Conservation (phyloP, 2,888 invertebrate genomes). For the Chironomus tentans region DNA sequence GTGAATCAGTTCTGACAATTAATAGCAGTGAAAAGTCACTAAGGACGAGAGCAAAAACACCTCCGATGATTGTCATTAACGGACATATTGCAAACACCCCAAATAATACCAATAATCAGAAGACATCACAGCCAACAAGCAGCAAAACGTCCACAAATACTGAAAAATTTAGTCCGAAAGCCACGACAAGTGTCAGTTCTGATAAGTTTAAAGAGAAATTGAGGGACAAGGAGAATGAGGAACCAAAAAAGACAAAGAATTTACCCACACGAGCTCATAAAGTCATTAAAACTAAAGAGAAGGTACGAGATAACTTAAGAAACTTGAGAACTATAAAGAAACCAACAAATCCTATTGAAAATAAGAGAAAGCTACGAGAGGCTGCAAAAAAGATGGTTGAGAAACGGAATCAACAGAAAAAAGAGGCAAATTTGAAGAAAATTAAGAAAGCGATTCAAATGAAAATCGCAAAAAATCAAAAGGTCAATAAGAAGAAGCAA, state of each 20-base stretch:
- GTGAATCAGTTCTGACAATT: constrained; percentile 3
- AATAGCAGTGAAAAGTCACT: background rate
- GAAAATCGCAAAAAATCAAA: background rate
- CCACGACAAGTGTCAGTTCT: no score
- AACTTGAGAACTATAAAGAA: background rate
- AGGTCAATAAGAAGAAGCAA: background rate
- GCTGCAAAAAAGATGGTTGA: background rate
- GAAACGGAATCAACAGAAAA: background rate
- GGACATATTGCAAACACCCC: background rate
- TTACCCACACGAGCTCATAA: background rate
- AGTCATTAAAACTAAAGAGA: background rate
- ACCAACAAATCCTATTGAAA: background rate
- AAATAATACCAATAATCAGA: background rate
- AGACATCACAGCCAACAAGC: background rate
- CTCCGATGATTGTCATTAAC: constrained; percentile 15
- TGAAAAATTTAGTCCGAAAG: no score
- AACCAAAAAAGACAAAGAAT: no score
- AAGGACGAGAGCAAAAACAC: background rate
- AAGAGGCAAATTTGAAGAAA: background rate
- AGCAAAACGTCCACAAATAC: background rate
- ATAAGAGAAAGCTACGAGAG: background rate
- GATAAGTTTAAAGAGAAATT: no score
- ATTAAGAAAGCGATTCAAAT: background rate
- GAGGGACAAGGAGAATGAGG: no score
- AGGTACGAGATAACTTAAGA: background rate